Percentiles rank a stretch among this genome's conserved stretches.
These are phyloP conservation scores for Microtus montanus DNA, from an alignment of 2,113 vertebrate genomes.

Conservation along the genomic window DNA sequence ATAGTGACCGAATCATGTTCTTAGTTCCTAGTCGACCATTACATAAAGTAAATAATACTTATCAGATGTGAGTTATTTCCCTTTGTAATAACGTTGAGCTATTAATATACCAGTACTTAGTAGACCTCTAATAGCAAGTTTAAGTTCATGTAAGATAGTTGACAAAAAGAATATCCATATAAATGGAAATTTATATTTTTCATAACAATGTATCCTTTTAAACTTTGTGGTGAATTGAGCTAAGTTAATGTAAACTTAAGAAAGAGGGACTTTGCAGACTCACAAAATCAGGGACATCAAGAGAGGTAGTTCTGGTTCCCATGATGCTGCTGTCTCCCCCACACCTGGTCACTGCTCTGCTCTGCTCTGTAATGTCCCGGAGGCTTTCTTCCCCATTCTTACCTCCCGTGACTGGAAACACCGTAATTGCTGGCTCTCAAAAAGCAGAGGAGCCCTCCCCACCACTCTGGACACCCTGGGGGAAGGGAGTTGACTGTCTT, in stretches of 20 bases:
- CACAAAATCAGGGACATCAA: neutral
- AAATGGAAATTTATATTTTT: conserved; percentile 9
- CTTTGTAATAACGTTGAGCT: neutral
- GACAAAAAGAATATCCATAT: neutral
- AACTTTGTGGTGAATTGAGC: neutral
- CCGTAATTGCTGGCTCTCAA: neutral
- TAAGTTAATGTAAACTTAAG: neutral
- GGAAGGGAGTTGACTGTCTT: neutral
- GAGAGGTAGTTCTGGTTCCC: too few relatives aligned
- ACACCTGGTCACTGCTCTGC: neutral
- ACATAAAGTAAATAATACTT: neutral
- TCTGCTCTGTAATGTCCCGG: neutral
- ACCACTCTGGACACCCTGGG: neutral
- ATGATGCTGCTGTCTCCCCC: neutral
- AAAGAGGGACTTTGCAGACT: neutral
- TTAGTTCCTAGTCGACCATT: neutral
- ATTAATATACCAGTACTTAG: neutral
- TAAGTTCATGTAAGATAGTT: neutral
- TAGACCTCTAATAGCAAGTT: neutral
- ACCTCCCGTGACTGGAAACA: neutral
- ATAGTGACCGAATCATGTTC: neutral
- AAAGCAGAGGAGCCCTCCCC: neutral
- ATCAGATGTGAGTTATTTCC: neutral
- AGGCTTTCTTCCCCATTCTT: neutral
- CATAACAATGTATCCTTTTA: neutral